These are phyloP conservation scores for Noctua fimbriata DNA, from an alignment of 2,888 invertebrate species.

Conservation along the genomic window DNA sequence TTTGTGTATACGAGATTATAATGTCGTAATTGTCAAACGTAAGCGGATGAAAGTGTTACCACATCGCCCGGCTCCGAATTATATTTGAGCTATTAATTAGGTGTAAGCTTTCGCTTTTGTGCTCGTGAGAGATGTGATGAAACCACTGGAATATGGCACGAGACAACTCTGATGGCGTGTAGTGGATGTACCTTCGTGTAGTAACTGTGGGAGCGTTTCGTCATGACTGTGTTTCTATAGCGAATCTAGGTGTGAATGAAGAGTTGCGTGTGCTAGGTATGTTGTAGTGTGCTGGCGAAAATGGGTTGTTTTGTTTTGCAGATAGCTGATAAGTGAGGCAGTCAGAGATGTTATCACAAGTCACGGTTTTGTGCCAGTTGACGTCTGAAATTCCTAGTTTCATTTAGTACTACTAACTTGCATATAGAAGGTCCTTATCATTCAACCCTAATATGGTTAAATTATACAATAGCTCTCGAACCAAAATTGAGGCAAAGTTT, in stretches of 20 bases:
- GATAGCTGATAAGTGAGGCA: neutral
- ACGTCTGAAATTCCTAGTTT: neutral
- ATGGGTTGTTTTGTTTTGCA: constrained; percentile 6
- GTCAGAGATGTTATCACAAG: neutral
- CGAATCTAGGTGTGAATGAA: constrained; percentile 49
- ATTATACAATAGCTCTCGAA: neutral
- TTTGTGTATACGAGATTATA: constrained; percentile 65
- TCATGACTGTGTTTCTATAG: constrained; percentile 47
- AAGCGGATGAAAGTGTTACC: constrained; percentile 81
- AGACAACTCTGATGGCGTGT: constrained; percentile 49
- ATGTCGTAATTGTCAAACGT: constrained; percentile 68
- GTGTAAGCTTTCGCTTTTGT: constrained; percentile 76
- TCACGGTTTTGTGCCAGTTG: neutral
- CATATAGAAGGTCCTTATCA: neutral
- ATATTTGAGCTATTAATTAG: constrained; percentile 79
- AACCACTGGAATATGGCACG: constrained; percentile 65
- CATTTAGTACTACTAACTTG: too few relatives aligned
- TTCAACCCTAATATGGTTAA: neutral
- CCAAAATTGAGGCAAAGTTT: neutral
- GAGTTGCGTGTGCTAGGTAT: constrained; percentile 38
- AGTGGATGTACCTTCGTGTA: constrained; percentile 41
- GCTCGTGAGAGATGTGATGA: constrained; percentile 72
- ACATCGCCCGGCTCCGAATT: constrained; percentile 76
- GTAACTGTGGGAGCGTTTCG: constrained; percentile 66
- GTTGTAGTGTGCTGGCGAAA: neutral